Conservation (phyloP, 1,140 invertebrate genomes). For the Colletes gigas region DNA sequence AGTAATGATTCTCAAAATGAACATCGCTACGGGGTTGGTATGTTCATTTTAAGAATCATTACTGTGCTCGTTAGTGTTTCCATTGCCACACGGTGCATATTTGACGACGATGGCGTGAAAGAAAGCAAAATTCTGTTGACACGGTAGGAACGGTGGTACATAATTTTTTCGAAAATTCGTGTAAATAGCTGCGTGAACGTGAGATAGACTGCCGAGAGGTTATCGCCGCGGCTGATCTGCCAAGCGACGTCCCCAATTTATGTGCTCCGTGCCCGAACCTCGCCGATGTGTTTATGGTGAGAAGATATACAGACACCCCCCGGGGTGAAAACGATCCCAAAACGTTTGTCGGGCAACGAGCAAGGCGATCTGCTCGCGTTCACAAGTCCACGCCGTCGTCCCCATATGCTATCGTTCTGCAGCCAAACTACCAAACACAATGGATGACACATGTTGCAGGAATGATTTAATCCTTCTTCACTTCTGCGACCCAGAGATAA, state of each 20-base stretch:
- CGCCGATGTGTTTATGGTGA: constrained; percentile 57
- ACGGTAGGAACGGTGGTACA: background rate
- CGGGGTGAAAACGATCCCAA: constrained; percentile 58
- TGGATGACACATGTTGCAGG: constrained; percentile 49
- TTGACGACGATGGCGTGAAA: background rate
- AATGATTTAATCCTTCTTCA: constrained; percentile 56
- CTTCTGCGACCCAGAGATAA: constrained; percentile 11
- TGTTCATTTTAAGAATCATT: too few species aligned
- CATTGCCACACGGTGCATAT: background rate
- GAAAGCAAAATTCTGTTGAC: too few species aligned
- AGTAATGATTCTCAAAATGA: too few species aligned
- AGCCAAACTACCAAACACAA: constrained; percentile 8
- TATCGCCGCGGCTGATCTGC: constrained; percentile 67
- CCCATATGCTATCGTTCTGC: constrained; percentile 18
- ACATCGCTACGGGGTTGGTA: too few species aligned
- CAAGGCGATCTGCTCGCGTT: constrained; percentile 55
- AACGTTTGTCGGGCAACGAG: constrained; percentile 55
- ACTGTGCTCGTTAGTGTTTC: background rate
- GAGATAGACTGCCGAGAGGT: constrained; percentile 70
- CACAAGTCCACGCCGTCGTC: constrained; percentile 30
- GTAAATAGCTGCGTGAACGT: constrained; percentile 47
- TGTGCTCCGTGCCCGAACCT: constrained; percentile 56
- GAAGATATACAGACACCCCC: constrained; percentile 60
- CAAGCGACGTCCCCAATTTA: constrained; percentile 68
- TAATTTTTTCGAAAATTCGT: constrained; percentile 58